These are phyloP conservation scores for Trichonephila inaurata DNA, from an alignment of 1,140 invertebrate genomes.

Conservation along the genomic window DNA sequence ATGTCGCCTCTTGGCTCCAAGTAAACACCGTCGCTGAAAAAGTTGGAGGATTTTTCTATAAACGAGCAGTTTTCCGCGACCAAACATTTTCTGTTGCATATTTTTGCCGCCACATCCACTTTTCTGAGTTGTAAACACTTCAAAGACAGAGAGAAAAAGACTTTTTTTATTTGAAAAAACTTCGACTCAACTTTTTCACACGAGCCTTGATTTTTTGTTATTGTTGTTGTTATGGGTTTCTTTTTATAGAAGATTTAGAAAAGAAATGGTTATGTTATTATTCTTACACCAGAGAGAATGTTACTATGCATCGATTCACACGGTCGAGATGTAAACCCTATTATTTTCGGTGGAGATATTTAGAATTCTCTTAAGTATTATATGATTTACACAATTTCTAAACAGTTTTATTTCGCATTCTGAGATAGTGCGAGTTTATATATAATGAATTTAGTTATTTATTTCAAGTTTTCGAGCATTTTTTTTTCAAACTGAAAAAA, in stretches of 20 bases:
- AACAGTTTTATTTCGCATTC: too few relatives aligned
- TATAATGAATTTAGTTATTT: too few relatives aligned
- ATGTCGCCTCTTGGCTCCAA: neutral
- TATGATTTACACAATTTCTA: neutral
- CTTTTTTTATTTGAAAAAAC: neutral
- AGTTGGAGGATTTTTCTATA: neutral
- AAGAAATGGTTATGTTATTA: neutral
- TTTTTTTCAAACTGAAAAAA: too few relatives aligned
- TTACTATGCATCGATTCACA: neutral
- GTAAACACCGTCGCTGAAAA: neutral
- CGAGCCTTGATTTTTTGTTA: neutral
- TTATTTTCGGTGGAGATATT: neutral
- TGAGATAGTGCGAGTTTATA: too few relatives aligned
- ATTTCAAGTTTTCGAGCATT: too few relatives aligned
- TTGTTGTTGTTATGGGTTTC: neutral
- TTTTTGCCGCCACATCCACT: neutral
- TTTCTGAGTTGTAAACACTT: neutral
- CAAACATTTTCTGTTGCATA: neutral
- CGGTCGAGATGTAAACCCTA: neutral
- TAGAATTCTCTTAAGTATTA: neutral
- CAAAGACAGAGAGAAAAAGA: neutral
- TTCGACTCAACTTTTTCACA: slow-evolving; percentile 4
- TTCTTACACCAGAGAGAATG: neutral
- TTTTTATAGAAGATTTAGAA: neutral
- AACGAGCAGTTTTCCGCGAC: neutral